Conservation (phyloP, 2,797 vertebrate genomes). For the Cetoscarus ocellatus region DNA sequence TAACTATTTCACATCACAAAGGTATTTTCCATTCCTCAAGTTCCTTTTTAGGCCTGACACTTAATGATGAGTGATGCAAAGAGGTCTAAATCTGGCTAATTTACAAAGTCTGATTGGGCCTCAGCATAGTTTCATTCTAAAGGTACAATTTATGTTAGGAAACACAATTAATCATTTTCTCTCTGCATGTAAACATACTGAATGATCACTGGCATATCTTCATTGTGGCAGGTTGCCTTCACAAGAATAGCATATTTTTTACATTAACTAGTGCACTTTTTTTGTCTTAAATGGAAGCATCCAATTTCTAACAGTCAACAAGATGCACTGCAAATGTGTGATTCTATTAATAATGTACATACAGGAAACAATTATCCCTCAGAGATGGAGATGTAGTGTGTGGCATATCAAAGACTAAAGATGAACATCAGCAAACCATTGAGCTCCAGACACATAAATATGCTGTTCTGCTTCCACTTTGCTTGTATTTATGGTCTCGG, state of each 20-base stretch:
- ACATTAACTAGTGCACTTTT: constrained; percentile 45
- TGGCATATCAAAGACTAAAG: constrained; percentile 33
- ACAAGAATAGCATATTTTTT: constrained; percentile 38
- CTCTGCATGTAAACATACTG: neutral
- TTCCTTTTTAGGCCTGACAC: too few relatives aligned
- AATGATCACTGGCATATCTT: constrained; percentile 55
- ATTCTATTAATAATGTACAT: constrained; percentile 67
- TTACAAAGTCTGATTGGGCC: too few relatives aligned
- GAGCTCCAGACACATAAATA: constrained; percentile 50
- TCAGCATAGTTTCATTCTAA: too few relatives aligned
- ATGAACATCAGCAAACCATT: constrained; percentile 37
- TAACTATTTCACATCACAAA: too few relatives aligned
- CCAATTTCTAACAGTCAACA: constrained; percentile 51
- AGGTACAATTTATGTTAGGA: too few relatives aligned
- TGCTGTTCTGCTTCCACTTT: constrained; percentile 35
- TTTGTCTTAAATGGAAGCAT: constrained; percentile 54
- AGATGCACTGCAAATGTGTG: constrained; percentile 60
- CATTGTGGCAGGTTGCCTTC: constrained; percentile 44
- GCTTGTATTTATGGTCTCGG: constrained; percentile 42
- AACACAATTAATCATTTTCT: neutral
- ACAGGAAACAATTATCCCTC: constrained; percentile 50
- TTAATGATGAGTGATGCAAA: too few relatives aligned
- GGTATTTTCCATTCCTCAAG: too few relatives aligned
- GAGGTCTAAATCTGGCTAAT: too few relatives aligned
- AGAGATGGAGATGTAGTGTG: constrained; percentile 64